Evolutionary conservation across 1,140 invertebrate genomes (phyloP).

Genomic region (Scaptomyza graminum): DNA sequence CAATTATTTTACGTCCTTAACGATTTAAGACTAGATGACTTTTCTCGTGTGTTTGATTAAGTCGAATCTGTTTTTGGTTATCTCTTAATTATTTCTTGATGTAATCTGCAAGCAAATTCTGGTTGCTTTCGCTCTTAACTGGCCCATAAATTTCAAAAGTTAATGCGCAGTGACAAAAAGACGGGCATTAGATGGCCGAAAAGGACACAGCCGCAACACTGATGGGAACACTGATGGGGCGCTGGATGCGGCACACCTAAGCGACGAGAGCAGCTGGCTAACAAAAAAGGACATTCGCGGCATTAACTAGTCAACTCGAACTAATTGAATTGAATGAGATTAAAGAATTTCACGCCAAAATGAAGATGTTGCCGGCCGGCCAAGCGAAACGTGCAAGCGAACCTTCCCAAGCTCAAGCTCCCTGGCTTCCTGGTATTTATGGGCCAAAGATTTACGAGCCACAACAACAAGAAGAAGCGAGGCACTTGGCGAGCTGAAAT

Average conservation of each 20-base stretch:
- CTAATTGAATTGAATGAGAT: slow-evolving; percentile 83
- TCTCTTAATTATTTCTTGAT: slow-evolving; percentile 27
- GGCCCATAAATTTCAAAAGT: slow-evolving; percentile 73
- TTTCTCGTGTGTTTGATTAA: background rate
- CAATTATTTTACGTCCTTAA: no score
- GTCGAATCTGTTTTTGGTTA: slow-evolving; percentile 8
- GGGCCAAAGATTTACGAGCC: slow-evolving; percentile 76
- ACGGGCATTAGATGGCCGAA: slow-evolving; percentile 9
- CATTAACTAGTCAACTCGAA: slow-evolving; percentile 83
- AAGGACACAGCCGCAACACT: background rate
- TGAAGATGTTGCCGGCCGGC: slow-evolving; percentile 65
- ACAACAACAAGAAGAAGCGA: slow-evolving; percentile 50
- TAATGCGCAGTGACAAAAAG: slow-evolving; percentile 68
- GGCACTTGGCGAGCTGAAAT: slow-evolving; percentile 37
- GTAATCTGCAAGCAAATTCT: slow-evolving; percentile 41
- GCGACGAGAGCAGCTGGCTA: slow-evolving; percentile 16
- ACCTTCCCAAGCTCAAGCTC: background rate
- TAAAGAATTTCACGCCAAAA: slow-evolving; percentile 82
- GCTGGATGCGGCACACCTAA: slow-evolving; percentile 41
- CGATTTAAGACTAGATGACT: background rate
- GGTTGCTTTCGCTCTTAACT: slow-evolving; percentile 15
- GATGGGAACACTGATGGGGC: no score
- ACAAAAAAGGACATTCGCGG: slow-evolving; percentile 52
- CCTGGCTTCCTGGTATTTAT: slow-evolving; percentile 68
- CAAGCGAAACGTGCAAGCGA: slow-evolving; percentile 37